A percentile compares a stretch with the other conserved stretches of the same genome.
Evolutionary conservation across 2,113 vertebrate genomes (phyloP).

Genomic region (Plestiodon gilberti): DNA sequence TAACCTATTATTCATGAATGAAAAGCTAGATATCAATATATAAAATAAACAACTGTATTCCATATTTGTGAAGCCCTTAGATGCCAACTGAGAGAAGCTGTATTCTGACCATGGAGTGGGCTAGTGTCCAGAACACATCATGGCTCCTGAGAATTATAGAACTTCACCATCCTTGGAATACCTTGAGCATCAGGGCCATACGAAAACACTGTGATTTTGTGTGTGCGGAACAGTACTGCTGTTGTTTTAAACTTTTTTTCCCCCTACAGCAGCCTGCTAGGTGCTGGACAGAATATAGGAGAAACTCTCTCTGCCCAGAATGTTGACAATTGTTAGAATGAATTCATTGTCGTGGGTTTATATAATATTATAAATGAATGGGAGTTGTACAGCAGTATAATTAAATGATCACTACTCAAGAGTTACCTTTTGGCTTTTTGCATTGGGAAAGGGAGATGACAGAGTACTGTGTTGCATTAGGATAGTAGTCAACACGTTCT

Average conservation of each 20-base stretch:
- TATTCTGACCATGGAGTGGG: no score
- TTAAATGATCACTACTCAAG: not conserved
- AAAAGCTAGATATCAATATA: no score
- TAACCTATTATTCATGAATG: no score
- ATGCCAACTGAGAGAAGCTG: no score
- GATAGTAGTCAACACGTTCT: not conserved
- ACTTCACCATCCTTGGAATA: not conserved
- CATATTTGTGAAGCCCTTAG: not conserved
- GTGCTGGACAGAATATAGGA: not conserved
- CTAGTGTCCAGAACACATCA: no score
- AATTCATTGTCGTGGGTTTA: not conserved
- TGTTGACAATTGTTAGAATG: not conserved
- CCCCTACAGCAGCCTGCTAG: not conserved
- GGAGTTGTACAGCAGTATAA: not conserved
- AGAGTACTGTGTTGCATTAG: conserved; percentile 25
- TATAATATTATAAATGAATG: not conserved
- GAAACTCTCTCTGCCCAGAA: not conserved
- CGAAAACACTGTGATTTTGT: not conserved
- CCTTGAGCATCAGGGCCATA: not conserved
- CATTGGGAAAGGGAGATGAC: conserved; percentile 18
- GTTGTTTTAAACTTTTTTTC: not conserved
- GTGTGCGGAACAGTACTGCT: not conserved
- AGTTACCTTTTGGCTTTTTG: not conserved
- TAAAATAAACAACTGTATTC: no score
- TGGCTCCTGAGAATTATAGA: not conserved